A percentile compares a stretch with the other conserved stretches of the same genome.
Evolutionary conservation across 2,113 vertebrate species (phyloP).

Genomic region (Anguilla japonica): DNA sequence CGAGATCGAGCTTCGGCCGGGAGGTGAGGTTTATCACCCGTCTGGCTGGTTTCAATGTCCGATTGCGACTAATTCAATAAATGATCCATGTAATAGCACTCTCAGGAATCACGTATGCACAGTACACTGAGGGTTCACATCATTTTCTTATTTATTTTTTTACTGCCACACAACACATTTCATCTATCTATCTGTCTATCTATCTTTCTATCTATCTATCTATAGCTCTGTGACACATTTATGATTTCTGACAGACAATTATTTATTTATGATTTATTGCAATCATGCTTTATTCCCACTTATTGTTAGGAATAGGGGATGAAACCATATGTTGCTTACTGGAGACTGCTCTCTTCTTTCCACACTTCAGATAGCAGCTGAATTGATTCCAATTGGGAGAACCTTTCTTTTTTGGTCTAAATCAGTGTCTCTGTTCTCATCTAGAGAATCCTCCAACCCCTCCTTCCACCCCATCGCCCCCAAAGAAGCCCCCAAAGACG

Average conservation of each 20-base stretch:
- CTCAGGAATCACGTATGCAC: background rate
- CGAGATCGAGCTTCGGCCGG: conserved; percentile 8
- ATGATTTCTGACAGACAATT: background rate
- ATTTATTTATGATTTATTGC: background rate
- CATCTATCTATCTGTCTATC: too few relatives aligned
- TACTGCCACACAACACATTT: too few relatives aligned
- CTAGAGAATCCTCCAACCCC: conserved; percentile 11
- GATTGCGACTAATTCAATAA: background rate
- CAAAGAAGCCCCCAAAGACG: background rate
- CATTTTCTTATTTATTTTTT: too few relatives aligned
- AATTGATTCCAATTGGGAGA: background rate
- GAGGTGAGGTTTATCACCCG: conserved; percentile 3
- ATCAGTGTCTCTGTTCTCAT: background rate
- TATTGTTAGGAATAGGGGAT: too few relatives aligned
- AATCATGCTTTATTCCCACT: background rate
- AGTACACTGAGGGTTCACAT: too few relatives aligned
- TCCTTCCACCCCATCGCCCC: background rate
- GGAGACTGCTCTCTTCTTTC: background rate
- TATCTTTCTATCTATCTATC: background rate
- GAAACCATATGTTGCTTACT: background rate
- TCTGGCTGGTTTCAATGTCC: background rate
- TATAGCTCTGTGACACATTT: background rate
- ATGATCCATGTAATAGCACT: too few relatives aligned
- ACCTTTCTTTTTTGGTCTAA: background rate
- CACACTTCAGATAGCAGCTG: too few relatives aligned